Evolutionary conservation across 2,888 invertebrate species (phyloP), one percentile per base, ranked within the genome.

Genomic region (Tiliacea citrago): DNA sequence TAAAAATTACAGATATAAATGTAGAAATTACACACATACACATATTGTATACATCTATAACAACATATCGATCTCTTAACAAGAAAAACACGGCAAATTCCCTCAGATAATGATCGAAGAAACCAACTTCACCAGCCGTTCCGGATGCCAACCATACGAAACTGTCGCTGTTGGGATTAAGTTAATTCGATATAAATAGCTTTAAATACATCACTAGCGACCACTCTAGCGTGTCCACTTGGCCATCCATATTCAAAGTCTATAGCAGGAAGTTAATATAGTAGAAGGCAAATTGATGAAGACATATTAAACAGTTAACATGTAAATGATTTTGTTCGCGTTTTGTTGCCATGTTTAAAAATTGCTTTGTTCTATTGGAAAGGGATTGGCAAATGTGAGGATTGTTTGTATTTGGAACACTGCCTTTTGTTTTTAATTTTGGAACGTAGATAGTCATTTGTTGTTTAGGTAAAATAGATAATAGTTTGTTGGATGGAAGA

Each of bases 161-260:
- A 77, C 66, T 82, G 71, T 80, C 69, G 68, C 58, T 66, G 62
- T 10, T 69, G 62, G 62, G 76, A 86, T 75, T 62, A 80, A 80
- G 69, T 57, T 76, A 60, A 87, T 74, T 60, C 8, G 63, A 71
- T 77, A 77, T 61, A 69, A 78, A 76, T 66, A 73, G 68, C 78
- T 58, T 42, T 58, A 55, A 73, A 45, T 70, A 85, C 71, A 85
- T 85, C 71, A 83, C 81, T 80, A 73, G 55, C 18, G 35, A 0
- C 1, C 75, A 67, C 35, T 76, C 53, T 72, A 78, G 73, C 79
- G 75, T 86, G 65, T 42, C 67, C 24, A 55, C 12, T 47, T 51
- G 8, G 35, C 42, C 62, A 79, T 82, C 62, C 75, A 85, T 88
- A 88, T 86, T 83, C 71, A 77, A 55, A 35, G 75, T 80, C 68